Base-by-base conservation (phyloP, 2,888 invertebrate species). In the Nymphalis urticae region DNA sequence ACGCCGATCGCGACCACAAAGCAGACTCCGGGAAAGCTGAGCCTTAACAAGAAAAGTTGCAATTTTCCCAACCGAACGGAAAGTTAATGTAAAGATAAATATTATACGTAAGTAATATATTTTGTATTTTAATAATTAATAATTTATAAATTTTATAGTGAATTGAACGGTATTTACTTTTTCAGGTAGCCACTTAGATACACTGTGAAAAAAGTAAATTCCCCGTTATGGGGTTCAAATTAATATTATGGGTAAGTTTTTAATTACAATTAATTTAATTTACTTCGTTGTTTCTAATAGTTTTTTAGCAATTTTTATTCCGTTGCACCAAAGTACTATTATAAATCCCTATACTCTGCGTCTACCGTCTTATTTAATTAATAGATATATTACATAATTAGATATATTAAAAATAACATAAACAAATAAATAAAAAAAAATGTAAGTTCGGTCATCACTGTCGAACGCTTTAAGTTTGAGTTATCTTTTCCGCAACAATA, bases 151-250 rank as follows among this genome's bases (percentile, higher is more conserved):
- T n/a, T 9, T 32, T 50, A 50, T 7, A 27, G 0, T 24, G 48
- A 48, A 21, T 19, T 42, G 19, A 60, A 54, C 27, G 3, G 16
- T 17, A 17, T 36, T 58, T 42, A 21, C 21, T 21, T 65, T 74
- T 72, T 36, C 73, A 74, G 73, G 70, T 70, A 64, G 47, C 19
- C n/a, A 50, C 67, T 64, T 65, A 69, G 61, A 70, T 68, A 69
- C 68, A 70, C 69, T 62, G 66, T 48, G 60, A 61, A 62, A 59
- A 68, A 62, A 68, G 32, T 36, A 73, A 17, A 51, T 74, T 78
- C 92, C 91, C 92, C 88, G 80, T 81, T 75, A 92, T 92, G 91
- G 91, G 91, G 91, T 80, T 77, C 68, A 82, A 80, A 73, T 75
- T 81, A 70, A 72, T 80, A 71, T 72, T 82, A 70, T 85, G 82